Conservation (phyloP, 2,113 vertebrate species). For the Crotalus horridus region DNA sequence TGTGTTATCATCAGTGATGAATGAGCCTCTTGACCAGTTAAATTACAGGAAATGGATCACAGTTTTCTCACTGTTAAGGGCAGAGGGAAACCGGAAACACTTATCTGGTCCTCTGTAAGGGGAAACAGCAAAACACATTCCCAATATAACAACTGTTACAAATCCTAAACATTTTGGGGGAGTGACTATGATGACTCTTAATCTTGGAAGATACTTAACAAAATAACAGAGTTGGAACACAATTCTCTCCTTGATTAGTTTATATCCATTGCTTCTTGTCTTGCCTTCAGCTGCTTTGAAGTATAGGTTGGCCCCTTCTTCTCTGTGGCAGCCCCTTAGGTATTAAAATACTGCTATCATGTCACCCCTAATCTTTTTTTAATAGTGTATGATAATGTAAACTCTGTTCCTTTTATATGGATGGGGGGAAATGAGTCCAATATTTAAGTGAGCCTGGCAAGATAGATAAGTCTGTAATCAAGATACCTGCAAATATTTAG, state of each 20-base stretch:
- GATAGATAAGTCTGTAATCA: conserved; percentile 38
- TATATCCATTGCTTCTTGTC: not conserved
- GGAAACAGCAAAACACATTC: not conserved
- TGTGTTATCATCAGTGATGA: not conserved
- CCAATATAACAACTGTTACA: not conserved
- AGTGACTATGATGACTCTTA: not conserved
- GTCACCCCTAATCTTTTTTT: too few relatives aligned
- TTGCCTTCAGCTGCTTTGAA: not conserved
- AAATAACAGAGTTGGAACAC: too few relatives aligned
- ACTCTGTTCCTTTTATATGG: not conserved
- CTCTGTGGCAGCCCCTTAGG: too few relatives aligned
- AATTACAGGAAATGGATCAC: not conserved
- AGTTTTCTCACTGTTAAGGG: not conserved
- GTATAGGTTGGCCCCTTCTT: not conserved
- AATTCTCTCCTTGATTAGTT: not conserved
- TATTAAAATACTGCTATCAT: not conserved
- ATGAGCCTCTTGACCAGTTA: not conserved
- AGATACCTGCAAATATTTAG: conserved; percentile 48
- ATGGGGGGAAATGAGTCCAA: not conserved
- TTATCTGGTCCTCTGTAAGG: not conserved
- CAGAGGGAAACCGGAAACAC: not conserved
- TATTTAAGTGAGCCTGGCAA: not conserved
- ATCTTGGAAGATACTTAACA: not conserved
- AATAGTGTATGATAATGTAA: not conserved
- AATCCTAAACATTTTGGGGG: not conserved